A percentile compares a stretch with the other conserved stretches of the same genome.
Evolutionary conservation across 1,140 invertebrate genomes (phyloP).

Genomic region (Sarcophaga peregrina): DNA sequence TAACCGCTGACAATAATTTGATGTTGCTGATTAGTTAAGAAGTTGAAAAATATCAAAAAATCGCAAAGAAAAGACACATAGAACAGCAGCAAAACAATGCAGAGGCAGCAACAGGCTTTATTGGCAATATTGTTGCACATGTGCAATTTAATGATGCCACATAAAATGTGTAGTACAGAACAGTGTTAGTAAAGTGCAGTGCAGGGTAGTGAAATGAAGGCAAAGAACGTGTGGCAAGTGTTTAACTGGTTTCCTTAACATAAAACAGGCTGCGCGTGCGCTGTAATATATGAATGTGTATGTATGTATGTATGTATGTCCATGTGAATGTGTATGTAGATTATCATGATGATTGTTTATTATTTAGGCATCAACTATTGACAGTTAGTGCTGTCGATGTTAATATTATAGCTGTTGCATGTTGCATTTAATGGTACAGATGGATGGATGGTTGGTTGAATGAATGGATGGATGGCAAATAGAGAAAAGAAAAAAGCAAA

Average conservation of each 20-base stretch:
- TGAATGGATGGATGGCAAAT: too few relatives aligned
- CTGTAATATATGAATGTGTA: not conserved
- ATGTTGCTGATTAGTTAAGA: slow-evolving; percentile 15
- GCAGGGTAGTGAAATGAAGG: not conserved
- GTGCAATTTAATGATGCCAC: not conserved
- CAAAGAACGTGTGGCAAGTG: slow-evolving; percentile 43
- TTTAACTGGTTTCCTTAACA: slow-evolving; percentile 41
- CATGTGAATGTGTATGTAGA: too few relatives aligned
- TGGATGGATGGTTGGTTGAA: too few relatives aligned
- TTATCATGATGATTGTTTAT: not conserved
- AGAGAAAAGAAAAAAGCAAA: too few relatives aligned
- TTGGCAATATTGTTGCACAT: not conserved
- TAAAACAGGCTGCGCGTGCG: not conserved
- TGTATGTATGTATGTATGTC: not conserved
- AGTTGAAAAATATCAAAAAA: slow-evolving; percentile 18
- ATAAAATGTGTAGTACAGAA: not conserved
- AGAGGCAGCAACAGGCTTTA: not conserved
- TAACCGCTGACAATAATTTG: not conserved
- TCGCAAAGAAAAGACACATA: not conserved
- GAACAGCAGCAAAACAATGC: not conserved
- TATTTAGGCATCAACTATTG: not conserved
- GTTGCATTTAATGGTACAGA: too few relatives aligned
- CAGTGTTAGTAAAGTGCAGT: too few relatives aligned
- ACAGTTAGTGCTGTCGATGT: not conserved
- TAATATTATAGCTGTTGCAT: too few relatives aligned